These are phyloP conservation scores for Penelope pileata DNA, from an alignment of 2,113 vertebrate genomes.

Conservation along the genomic window DNA sequence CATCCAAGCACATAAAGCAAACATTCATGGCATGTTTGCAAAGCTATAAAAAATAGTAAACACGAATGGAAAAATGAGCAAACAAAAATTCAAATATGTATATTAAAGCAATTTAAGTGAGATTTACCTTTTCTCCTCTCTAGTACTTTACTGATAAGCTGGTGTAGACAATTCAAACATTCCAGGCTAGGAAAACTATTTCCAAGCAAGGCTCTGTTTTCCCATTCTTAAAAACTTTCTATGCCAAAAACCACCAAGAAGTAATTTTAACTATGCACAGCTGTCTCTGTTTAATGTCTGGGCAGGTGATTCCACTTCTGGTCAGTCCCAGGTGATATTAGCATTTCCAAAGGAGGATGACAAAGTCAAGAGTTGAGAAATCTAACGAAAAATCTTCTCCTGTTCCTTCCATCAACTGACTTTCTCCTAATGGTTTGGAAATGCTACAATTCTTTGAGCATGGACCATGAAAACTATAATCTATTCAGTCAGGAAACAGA, in stretches of 20 bases:
- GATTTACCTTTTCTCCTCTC: background rate
- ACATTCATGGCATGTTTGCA: background rate
- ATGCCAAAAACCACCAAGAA: background rate
- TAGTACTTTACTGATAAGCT: background rate
- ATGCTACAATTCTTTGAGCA: rapidly evolving
- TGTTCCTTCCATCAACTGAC: background rate
- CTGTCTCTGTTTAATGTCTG: background rate
- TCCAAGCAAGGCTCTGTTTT: background rate
- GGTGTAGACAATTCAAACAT: too few species aligned
- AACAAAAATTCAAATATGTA: background rate
- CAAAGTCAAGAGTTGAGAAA: background rate
- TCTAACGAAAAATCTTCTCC: background rate
- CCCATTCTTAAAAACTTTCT: background rate
- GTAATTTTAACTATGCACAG: background rate
- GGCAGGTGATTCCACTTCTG: background rate
- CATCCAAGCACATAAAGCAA: background rate
- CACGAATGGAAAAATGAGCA: too few species aligned
- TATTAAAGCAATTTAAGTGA: background rate
- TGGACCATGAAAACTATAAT: background rate
- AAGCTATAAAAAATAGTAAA: background rate
- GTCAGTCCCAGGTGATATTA: background rate
- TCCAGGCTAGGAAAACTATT: background rate
- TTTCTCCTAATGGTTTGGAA: background rate
- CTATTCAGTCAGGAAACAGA: background rate
- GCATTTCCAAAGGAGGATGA: background rate